Evolutionary conservation across 2,113 vertebrate genomes (phyloP).

Genomic region (Lipophrys pholis): DNA sequence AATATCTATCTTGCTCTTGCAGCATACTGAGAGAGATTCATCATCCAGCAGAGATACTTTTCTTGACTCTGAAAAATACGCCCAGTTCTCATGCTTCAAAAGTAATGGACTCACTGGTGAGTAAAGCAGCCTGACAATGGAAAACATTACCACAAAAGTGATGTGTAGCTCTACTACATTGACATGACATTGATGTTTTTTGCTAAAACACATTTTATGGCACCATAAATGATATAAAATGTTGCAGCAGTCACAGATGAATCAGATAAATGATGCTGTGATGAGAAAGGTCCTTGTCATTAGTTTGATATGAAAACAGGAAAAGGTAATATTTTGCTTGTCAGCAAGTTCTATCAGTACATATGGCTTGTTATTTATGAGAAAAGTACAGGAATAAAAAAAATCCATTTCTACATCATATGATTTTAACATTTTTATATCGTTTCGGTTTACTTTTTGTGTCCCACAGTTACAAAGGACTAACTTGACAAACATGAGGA

Average conservation of each 20-base stretch:
- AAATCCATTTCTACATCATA: neutral
- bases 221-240: neutral
- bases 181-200: constrained; percentile 15
- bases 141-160: constrained; percentile 7
- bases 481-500: neutral
- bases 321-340: neutral
- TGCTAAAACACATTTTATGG: too few species aligned
- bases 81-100: constrained; percentile 42
- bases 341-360: neutral
- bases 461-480: neutral
- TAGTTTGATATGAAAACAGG: neutral
- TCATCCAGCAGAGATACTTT: constrained; percentile 32
- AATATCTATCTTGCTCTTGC: constrained; percentile 50
- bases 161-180: neutral
- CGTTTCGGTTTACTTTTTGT: neutral
- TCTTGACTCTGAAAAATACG: constrained; percentile 30
- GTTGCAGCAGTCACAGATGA: neutral
- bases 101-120: constrained; percentile 41
- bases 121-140: constrained; percentile 12
- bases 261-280: neutral
- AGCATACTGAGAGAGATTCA: constrained; percentile 46
- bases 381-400: neutral
- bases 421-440: neutral
- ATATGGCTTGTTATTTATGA: neutral
- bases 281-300: neutral